Evolutionary conservation across 2,888 invertebrate genomes (phyloP).

Genomic region (Bellardia bayeri): DNA sequence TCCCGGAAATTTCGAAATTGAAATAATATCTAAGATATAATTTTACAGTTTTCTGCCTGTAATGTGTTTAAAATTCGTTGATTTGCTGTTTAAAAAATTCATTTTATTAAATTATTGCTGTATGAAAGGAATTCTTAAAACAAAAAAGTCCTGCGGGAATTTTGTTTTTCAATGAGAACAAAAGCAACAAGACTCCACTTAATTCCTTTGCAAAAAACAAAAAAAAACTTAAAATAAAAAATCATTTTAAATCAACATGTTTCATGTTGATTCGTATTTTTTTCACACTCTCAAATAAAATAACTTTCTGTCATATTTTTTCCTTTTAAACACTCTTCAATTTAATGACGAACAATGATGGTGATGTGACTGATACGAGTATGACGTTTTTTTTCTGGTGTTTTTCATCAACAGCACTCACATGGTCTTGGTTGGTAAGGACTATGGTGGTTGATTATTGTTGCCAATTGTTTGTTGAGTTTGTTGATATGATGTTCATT

Average conservation of each 20-base stretch:
- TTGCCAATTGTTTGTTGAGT: conserved; percentile 59
- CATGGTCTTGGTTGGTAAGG: conserved; percentile 50
- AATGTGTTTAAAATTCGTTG: not conserved
- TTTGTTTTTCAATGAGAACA: conserved; percentile 31
- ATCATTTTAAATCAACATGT: conserved; percentile 71
- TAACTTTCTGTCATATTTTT: conserved; percentile 62
- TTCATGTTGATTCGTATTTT: conserved; percentile 51
- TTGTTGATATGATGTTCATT: conserved; percentile 35
- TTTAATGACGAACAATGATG: conserved; percentile 48
- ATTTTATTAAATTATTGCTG: conserved; percentile 69
- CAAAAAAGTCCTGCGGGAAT: conserved; percentile 79
- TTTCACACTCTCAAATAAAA: conserved; percentile 14
- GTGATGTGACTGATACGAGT: conserved; percentile 43
- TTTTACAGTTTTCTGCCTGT: not conserved
- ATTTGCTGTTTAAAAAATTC: conserved; percentile 32
- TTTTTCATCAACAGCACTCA: conserved; percentile 41
- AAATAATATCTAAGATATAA: too few species aligned
- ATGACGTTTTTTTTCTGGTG: conserved; percentile 34
- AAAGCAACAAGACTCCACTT: conserved; percentile 42
- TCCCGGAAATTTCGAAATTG: too few species aligned
- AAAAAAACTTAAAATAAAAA: conserved; percentile 53
- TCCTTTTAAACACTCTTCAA: conserved; percentile 43
- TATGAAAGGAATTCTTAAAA: conserved; percentile 72
- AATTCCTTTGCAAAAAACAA: conserved; percentile 30
- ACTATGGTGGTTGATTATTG: conserved; percentile 65